These are phyloP conservation scores for Andricus grossulariae DNA, from an alignment of 1,140 invertebrate genomes.

Conservation along the genomic window DNA sequence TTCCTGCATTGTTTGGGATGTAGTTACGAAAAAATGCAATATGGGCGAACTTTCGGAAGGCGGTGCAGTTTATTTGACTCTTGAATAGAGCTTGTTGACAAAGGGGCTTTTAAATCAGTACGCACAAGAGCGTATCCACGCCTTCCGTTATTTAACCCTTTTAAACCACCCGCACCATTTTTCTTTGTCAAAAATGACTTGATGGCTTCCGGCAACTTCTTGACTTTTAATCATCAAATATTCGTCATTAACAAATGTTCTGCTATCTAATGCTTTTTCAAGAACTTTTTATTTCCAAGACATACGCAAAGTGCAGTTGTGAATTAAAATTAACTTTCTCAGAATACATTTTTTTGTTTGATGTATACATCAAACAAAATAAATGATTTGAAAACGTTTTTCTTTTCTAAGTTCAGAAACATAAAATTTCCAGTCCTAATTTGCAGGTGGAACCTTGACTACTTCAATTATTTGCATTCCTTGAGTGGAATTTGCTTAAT, in stretches of 20 bases:
- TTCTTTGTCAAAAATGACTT: conserved; percentile 21
- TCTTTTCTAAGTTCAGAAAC: too few species aligned
- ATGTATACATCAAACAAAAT: too few species aligned
- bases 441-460: too few species aligned
- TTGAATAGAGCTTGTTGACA: conserved; percentile 22
- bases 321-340: too few species aligned
- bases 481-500: too few species aligned
- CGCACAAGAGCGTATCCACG: conserved; percentile 7
- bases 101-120: conserved; percentile 25
- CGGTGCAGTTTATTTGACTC: conserved; percentile 26
- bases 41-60: conserved; percentile 6
- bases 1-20: background rate
- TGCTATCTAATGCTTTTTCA: background rate
- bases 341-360: too few species aligned
- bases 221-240: background rate
- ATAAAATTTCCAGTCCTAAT: too few species aligned
- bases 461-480: too few species aligned
- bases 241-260: background rate
- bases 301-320: too few species aligned
- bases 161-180: conserved; percentile 29
- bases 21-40: conserved; percentile 12
- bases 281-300: too few species aligned
- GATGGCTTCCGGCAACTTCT: background rate
- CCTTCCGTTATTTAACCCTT: conserved; percentile 23
- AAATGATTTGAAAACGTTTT: too few species aligned